Evolutionary conservation across 2,888 invertebrate genomes (phyloP).

Genomic region (Limnephilus marmoratus): DNA sequence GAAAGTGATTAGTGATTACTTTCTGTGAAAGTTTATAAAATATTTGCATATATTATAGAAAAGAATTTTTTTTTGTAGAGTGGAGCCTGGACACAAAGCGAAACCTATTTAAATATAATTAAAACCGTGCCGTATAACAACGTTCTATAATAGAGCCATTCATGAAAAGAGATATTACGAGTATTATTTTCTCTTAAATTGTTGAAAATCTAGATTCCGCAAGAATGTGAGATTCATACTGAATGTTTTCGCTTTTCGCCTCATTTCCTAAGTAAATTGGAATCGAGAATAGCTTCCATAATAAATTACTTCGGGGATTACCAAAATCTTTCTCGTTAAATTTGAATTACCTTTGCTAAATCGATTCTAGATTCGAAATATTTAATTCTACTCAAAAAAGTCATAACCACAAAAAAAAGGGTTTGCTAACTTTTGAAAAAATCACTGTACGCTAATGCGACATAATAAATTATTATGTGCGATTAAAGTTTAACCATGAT

Average conservation of each 20-base stretch:
- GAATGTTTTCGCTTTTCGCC: slow-evolving; percentile 2
- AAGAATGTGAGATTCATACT: slow-evolving; percentile 7
- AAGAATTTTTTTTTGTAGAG: no score
- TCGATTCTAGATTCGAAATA: background rate
- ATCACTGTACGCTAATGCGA: background rate
- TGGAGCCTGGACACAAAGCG: no score
- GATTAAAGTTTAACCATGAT: no score
- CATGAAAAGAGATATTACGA: no score
- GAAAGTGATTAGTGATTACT: no score
- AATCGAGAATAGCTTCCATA: slow-evolving; percentile 22
- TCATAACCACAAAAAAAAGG: background rate
- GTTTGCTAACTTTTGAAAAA: background rate
- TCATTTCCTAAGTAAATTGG: slow-evolving; percentile 32
- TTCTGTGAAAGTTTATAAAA: no score
- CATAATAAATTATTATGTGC: no score
- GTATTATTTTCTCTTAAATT: background rate
- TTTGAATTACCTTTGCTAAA: background rate
- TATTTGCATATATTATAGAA: no score
- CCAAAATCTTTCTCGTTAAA: background rate
- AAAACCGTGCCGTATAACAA: no score
- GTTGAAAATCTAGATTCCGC: background rate
- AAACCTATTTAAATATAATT: no score
- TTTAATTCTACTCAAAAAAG: background rate
- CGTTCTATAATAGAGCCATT: no score
- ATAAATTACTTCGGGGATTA: slow-evolving; percentile 5